Base-by-base conservation (phyloP, 2,113 vertebrate genomes). In the Petromus typicus region DNA sequence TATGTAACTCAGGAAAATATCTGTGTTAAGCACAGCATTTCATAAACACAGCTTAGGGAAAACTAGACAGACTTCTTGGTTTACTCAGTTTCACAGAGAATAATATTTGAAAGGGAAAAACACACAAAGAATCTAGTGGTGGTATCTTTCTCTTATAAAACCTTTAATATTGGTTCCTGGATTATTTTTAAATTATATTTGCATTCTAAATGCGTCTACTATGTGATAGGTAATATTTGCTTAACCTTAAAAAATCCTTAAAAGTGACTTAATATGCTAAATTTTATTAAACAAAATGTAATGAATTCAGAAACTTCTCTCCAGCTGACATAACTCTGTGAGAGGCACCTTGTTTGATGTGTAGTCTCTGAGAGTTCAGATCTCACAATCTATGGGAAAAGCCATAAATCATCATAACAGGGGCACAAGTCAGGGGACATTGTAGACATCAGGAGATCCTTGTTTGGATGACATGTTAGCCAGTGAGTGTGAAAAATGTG, bases 21-120 rank as follows among this genome's bases (percentile, higher is more conserved):
- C 84, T 93, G 54, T 80, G 89, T 96, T 88, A 92, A 97, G 78
- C 92, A 95, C 67, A 89, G 37, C 40, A 89, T 93, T 94, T 93
- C 57, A 81, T 91, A 95, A 97, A 95, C 95, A 93, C 57, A 87
- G 14, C 76, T 93, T 81, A 48, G 34, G 84, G 45, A 79, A 93
- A 91, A 94, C 92, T 76, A 61, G 95, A 88, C 91, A 89, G 57
- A 73, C 48, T 56, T 89, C 64, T 75, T 56, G n/a, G 64, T 48
- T 95, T 43, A 17, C 80, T 76, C 57, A 80, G 91, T 91, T 85
- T 96, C 93, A 93, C 37, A 94, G 78, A 75, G 86, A 66, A 69
- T 83, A n/a, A 88, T 79, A 89, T 81, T 93, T 92, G 75, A 66
- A n/a, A 34, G 87, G 34, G 37, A 85, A 91, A 93, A 94, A 7